Evolutionary conservation across 2,113 vertebrate species (phyloP), one percentile per base, ranked within the genome.

Genomic region (Natator depressus): DNA sequence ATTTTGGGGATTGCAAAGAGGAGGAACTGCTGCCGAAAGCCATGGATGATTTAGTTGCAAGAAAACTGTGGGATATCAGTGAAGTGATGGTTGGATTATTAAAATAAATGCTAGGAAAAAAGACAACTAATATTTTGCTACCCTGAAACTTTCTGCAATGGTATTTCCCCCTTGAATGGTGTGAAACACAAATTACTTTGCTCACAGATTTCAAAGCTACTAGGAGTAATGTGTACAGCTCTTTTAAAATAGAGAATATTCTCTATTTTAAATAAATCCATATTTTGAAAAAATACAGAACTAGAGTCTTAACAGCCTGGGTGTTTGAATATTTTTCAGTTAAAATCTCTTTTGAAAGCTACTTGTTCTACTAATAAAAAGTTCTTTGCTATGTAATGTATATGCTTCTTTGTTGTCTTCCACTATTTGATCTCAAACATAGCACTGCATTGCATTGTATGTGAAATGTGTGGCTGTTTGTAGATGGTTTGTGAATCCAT

Each of bases 1-100:
- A 99, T 93, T 99, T 99, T 83, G 99, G 99, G 54, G 98, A 99
- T 91, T 99, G 99, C 75, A 98, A 98, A 95, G 99, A 99, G 94
- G 99, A 99, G 95, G 98, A 98, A 59, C 98, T 99, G 20, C 96
- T 99, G 95, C 98, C 98, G 53, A 99, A 99, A 98, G 99, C 99
- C 76, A 98, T 97, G 92, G 99, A 99, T 93, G 98, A 98, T 6
- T 97, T 98, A 89, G 97, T 98, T 57, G 99, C 99, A 13, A 98
- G 98, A 96, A 99, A 98, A 93, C 98, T 99, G 88, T 99, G 99
- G 99, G 99, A 99, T 96, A 97, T 99, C 90, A 99, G 99, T 98
- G 98, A 98, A 96, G 98, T 98, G 89, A 99, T 99, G 99, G 99
- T 99, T 78, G 99, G 99, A 84, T 97, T 99, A 65, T 76, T 99